A percentile compares a stretch with the other conserved stretches of the same genome.
These are phyloP conservation scores for Baccha elongata DNA, from an alignment of 2,888 invertebrate species.

Conservation along the genomic window DNA sequence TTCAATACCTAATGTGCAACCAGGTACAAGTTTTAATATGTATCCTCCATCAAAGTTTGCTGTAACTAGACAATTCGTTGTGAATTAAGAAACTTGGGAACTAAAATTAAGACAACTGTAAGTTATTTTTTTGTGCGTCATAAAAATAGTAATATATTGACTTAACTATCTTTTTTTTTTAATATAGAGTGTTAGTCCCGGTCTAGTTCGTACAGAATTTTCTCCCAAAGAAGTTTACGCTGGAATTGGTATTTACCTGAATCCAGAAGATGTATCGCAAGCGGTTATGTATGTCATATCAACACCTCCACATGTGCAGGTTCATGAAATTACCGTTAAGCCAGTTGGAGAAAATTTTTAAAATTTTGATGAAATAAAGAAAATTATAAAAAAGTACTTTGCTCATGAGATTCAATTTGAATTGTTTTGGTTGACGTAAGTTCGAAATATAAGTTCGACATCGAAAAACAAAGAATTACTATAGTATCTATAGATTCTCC, in stretches of 20 bases:
- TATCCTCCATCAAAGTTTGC: conserved; percentile 75
- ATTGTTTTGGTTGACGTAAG: no score
- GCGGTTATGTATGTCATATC: conserved; percentile 41
- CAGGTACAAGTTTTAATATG: conserved; percentile 56
- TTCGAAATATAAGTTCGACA: no score
- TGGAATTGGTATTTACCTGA: conserved; percentile 69
- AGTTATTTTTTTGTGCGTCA: conserved; percentile 27
- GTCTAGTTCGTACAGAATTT: conserved; percentile 44
- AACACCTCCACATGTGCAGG: conserved; percentile 57
- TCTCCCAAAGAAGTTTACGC: conserved; percentile 71
- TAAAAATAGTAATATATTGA: background rate
- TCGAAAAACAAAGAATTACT: no score
- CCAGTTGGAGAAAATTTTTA: conserved; percentile 36
- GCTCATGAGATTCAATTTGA: no score
- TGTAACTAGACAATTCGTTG: conserved; percentile 73
- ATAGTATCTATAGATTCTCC: no score
- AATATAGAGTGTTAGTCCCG: conserved; percentile 57
- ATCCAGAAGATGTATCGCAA: conserved; percentile 48
- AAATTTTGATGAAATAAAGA: no score
- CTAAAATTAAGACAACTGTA: conserved; percentile 76
- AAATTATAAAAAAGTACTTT: no score
- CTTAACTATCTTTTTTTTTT: background rate
- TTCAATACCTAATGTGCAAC: conserved; percentile 35
- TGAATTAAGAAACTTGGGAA: conserved; percentile 73
- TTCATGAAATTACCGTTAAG: conserved; percentile 46